Evolutionary conservation across 2,888 invertebrate species (phyloP), one percentile per base, ranked within the genome.

Genomic region (Drosophila bunnanda): DNA sequence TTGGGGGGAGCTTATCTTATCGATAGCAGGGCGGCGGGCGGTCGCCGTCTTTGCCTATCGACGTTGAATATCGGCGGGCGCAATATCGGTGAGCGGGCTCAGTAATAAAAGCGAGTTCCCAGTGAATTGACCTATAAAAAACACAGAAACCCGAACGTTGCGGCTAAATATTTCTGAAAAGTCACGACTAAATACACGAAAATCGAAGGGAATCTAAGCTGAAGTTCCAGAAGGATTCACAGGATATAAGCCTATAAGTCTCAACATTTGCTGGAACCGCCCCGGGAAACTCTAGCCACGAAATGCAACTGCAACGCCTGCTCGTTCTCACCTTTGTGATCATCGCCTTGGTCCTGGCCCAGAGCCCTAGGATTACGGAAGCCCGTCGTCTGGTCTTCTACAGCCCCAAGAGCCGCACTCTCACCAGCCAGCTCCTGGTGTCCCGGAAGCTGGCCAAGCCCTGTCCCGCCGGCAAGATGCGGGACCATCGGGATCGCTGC

Each of bases 401-500:
- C 58, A 86, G 75, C 59, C 76, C 75, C 13, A 58, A 71, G 2
- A 79, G 80, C 9, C 78, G 62, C 5, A 74, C 91, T 2, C 66
- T 81, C 0, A 82, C 77, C 4, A 76, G 90, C 15, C 91, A 91
- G 69, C 75, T 91, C 38, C 78, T 91, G 25, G 66, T 87, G 6
- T 88, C 89, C 0, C 67, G 81, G 4, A 75, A 61, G 9, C 61
- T 82, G 15, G 2, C 56, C 22, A 76, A 75, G 1, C 88, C 90
- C 5, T 91, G 91, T 64, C 89, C 89, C 5, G 73, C 64, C 9
- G 91, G 91, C 1, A 81, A 84, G 65, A 85, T 88, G 80, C 79
- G 90, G 2, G 91, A 91, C 64, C 89, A 91, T 71, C 89, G 90
- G 6, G 82, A 90, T 76, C 88, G 89, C 8, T 91, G 91, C 60